Evolutionary conservation across 2,888 invertebrate species (phyloP).

Genomic region (Encarsia formosa): DNA sequence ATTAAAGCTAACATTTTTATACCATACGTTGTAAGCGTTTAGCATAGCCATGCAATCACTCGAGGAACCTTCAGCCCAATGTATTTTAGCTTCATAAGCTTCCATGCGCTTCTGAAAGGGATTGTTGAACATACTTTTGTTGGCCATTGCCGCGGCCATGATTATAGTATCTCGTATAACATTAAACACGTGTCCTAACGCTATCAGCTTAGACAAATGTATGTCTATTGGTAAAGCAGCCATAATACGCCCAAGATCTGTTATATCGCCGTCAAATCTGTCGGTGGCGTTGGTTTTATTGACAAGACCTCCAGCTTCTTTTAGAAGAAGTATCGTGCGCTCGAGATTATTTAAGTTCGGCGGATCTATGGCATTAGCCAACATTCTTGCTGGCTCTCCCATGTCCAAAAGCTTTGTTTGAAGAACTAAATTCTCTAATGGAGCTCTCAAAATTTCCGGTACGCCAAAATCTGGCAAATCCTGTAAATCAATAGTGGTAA

Average conservation of each 20-base stretch:
- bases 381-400: conserved; percentile 73
- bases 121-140: conserved; percentile 74
- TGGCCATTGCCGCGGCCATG: conserved; percentile 81
- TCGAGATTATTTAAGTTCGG: conserved; percentile 80
- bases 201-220: conserved; percentile 74
- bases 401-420: conserved; percentile 78
- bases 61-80: conserved; percentile 78
- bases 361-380: conserved; percentile 82
- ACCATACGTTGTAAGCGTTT: conserved; percentile 78
- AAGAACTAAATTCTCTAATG: conserved; percentile 75
- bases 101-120: conserved; percentile 67
- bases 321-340: conserved; percentile 76
- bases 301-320: conserved; percentile 77
- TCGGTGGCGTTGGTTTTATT: conserved; percentile 58
- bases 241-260: conserved; percentile 81
- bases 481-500: too few relatives aligned
- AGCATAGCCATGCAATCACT: conserved; percentile 82
- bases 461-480: conserved; percentile 55
- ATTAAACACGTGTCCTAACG: conserved; percentile 82
- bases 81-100: conserved; percentile 70
- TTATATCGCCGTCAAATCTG: conserved; percentile 77
- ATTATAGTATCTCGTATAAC: conserved; percentile 79
- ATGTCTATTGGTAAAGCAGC: conserved; percentile 79
- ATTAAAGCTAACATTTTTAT: conserved; percentile 58
- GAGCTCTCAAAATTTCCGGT: conserved; percentile 78